Evolutionary conservation across 2,113 vertebrate species (phyloP).

Genomic region (Dicrurus megarhynchus): DNA sequence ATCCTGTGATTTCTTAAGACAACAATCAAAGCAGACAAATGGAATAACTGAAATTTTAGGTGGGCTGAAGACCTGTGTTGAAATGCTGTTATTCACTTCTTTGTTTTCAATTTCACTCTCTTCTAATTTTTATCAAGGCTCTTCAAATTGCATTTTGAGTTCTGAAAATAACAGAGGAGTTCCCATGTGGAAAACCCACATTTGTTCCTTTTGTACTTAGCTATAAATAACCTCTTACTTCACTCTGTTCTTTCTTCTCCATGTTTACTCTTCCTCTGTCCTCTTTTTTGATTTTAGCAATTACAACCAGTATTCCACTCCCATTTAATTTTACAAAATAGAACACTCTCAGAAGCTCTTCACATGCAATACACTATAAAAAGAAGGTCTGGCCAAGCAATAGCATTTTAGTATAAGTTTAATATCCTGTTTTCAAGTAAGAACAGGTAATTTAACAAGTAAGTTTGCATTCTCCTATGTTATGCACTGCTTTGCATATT

Average conservation of each 20-base stretch:
- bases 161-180: background rate
- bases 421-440: background rate
- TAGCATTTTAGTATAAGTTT: background rate
- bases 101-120: background rate
- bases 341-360: background rate
- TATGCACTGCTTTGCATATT: background rate
- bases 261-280: background rate
- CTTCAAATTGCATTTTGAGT: background rate
- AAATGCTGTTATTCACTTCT: background rate
- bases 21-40: background rate
- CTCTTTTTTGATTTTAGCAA: background rate
- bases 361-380: background rate
- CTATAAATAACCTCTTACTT: background rate
- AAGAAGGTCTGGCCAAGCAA: background rate
- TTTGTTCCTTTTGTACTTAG: background rate
- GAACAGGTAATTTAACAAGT: background rate
- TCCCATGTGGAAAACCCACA: background rate
- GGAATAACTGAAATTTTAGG: background rate
- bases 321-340: background rate
- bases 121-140: background rate
- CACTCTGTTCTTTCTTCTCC: background rate
- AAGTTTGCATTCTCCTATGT: background rate
- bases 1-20: background rate
- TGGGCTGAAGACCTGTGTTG: background rate
- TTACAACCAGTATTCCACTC: background rate